Evolutionary conservation across 2,797 vertebrate species (phyloP).

Genomic region (Acrossocheilus fasciatus): DNA sequence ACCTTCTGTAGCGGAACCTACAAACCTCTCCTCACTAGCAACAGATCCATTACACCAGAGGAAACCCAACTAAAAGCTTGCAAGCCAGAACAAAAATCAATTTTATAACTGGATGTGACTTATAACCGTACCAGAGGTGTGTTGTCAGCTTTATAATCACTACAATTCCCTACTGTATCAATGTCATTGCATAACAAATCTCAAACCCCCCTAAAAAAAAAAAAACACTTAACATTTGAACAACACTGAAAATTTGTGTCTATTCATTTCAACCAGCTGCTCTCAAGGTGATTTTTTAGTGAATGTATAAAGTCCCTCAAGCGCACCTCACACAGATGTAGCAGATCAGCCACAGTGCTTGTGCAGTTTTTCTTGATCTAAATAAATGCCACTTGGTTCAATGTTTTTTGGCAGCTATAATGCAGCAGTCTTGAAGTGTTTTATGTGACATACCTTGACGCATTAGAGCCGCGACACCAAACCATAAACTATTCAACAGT

Average conservation of each 20-base stretch:
- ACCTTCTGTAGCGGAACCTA: slow-evolving; percentile 35
- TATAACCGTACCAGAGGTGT: background rate
- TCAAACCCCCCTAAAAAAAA: background rate
- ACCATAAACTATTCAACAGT: slow-evolving; percentile 98
- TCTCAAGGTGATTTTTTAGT: slow-evolving; percentile 6
- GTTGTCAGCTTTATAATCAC: slow-evolving; percentile 1
- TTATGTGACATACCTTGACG: slow-evolving; percentile 89
- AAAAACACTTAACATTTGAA: background rate
- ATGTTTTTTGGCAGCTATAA: background rate
- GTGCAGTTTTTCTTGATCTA: slow-evolving; percentile 1
- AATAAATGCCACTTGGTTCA: background rate
- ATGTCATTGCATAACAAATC: slow-evolving; percentile 4
- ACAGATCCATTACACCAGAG: slow-evolving; percentile 38
- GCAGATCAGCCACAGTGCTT: background rate
- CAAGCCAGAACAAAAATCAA: slow-evolving; percentile 30
- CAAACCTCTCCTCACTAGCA: slow-evolving; percentile 25
- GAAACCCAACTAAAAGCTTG: slow-evolving; percentile 18
- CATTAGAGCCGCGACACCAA: slow-evolving; percentile 97
- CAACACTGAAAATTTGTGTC: no score
- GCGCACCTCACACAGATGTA: background rate
- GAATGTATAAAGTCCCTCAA: background rate
- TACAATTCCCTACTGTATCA: background rate
- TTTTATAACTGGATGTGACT: slow-evolving; percentile 1
- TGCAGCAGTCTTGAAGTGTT: background rate
- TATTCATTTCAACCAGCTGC: background rate